phyloP scores from a whole-genome alignment of 2,797 vertebrate species.

The Chiloscyllium punctatum region DNA sequence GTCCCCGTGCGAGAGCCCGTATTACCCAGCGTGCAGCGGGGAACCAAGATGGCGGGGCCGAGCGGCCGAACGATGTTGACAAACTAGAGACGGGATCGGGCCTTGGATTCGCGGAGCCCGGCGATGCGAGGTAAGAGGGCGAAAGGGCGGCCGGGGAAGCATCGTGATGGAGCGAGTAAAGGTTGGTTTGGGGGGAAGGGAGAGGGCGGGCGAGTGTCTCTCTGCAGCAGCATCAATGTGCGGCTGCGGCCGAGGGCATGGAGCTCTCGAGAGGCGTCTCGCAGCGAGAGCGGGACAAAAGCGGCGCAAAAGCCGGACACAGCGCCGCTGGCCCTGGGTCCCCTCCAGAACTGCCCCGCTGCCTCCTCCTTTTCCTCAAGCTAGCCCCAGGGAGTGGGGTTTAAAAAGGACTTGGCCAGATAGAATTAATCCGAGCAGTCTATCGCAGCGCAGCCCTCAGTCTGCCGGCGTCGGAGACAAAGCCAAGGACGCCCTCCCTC shows the following conservation, averaged over 20 bases:
- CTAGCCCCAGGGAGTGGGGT: too few relatives aligned
- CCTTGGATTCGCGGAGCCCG: not conserved
- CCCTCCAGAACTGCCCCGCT: constrained; percentile 20
- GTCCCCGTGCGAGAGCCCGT: not conserved
- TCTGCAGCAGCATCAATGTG: not conserved
- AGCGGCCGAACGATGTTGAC: constrained; percentile 21
- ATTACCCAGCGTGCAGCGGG: constrained; percentile 28
- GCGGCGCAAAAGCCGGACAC: not conserved
- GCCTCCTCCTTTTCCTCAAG: too few relatives aligned
- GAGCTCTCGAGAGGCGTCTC: constrained; percentile 41
- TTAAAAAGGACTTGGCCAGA: not conserved
- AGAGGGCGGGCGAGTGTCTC: constrained; percentile 42
- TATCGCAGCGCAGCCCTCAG: constrained; percentile 42
- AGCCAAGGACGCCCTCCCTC: constrained; percentile 69
- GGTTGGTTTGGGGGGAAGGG: not conserved
- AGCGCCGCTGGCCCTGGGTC: constrained; percentile 41
- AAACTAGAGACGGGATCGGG: not conserved
- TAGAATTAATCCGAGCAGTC: constrained; percentile 33
- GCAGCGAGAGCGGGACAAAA: not conserved
- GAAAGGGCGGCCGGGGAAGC: not conserved
- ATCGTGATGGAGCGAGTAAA: not conserved
- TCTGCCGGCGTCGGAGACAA: constrained; percentile 49
- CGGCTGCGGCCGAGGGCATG: not conserved
- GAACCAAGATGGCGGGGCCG: constrained; percentile 25
- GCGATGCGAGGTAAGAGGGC: not conserved